Evolutionary conservation across 2,888 invertebrate species (phyloP), one percentile per base, ranked within the genome.

Genomic region (Strigamia maritima): DNA sequence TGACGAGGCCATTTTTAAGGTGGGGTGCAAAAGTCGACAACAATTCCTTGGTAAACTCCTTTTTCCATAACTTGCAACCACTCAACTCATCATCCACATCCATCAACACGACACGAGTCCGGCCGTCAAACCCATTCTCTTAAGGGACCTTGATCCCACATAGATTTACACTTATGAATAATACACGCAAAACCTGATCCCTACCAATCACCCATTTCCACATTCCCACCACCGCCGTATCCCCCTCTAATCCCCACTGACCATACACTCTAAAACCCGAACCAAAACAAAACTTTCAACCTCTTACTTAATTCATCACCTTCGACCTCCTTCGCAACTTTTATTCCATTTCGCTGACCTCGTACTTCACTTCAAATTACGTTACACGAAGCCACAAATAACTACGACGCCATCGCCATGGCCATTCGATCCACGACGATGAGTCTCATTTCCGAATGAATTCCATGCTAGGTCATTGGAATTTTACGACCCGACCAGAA

Each of bases 1-100:
- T 70, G 70, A 70, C 70, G 70, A 70, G 70, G 28, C 70, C 70
- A 70, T 70, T 70, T n/a, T 70, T n/a, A 70, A 70, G 70, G 70
- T 28, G 70, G 16, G 70, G 70, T 24, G 70, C n/a, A n/a, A 54
- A 70, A 70, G n/a, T 14, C 28, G 70, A 4, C 26, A 70, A 70
- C 24, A 70, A 70, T 70, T 70, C 54, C 28, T 70, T 16, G 14
- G 26, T 16, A 26, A 70, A 70, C 26, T 70, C 70, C 54, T 54
- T 70, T 60, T 70, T 70, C 70, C 70, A 28, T 70, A 70, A 70
- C 70, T 28, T 16, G 24, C 26, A 19, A 60, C 19, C 22, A n/a
- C 24, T 60, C 60, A 70, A 70, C 70, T 70, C 70, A 14, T 70
- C 70, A 70, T 26, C 28, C 16, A 70, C 70, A 70, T 70, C 70